These are phyloP conservation scores for Cerastis rubricosa DNA, from an alignment of 2,888 invertebrate genomes.

Conservation along the genomic window DNA sequence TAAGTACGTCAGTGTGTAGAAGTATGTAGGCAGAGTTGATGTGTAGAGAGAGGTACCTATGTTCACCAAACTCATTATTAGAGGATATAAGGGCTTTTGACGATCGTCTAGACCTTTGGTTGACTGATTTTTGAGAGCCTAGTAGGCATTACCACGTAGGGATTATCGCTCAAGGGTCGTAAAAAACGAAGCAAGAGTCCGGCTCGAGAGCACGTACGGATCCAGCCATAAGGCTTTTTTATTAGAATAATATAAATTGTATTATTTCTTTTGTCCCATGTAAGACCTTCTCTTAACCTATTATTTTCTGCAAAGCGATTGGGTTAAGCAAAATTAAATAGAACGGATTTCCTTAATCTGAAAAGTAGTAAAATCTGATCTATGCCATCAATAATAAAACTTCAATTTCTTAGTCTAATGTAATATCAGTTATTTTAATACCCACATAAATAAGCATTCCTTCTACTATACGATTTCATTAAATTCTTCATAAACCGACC, in stretches of 20 bases:
- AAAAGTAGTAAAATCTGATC: background rate
- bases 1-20: slow-evolving; percentile 23
- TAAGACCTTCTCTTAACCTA: slow-evolving; percentile 7
- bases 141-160: slow-evolving; percentile 56
- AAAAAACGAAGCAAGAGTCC: slow-evolving; percentile 55
- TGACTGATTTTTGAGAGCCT: slow-evolving; percentile 61
- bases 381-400: background rate
- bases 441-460: background rate
- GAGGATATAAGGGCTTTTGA: slow-evolving; percentile 57
- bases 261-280: slow-evolving; percentile 23
- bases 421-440: slow-evolving; percentile 6
- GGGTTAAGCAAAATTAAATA: background rate
- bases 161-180: slow-evolving; percentile 58
- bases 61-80: slow-evolving; percentile 52
- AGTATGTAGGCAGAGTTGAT: slow-evolving; percentile 36
- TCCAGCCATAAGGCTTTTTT: slow-evolving; percentile 52
- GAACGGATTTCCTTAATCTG: background rate
- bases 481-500: slow-evolving; percentile 3
- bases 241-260: slow-evolving; percentile 54
- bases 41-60: slow-evolving; percentile 30
- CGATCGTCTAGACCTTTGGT: slow-evolving; percentile 62
- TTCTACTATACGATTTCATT: slow-evolving; percentile 30
- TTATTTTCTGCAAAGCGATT: background rate
- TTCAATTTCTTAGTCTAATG: background rate
- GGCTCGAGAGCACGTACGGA: slow-evolving; percentile 53